These are phyloP conservation scores for Sipunculus nudus DNA, from an alignment of 2,888 invertebrate species.

Conservation along the genomic window DNA sequence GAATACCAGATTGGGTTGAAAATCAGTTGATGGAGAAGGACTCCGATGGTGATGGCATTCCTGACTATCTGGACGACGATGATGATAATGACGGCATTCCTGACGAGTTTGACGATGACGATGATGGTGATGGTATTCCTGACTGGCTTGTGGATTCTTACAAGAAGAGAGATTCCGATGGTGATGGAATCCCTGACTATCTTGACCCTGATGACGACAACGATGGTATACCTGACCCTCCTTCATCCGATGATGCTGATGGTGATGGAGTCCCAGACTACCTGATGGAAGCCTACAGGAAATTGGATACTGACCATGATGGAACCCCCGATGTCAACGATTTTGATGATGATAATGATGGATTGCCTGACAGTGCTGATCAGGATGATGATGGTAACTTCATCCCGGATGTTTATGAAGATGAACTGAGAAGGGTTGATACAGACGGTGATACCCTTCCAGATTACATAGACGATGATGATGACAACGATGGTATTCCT, in stretches of 20 bases:
- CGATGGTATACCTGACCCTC: slow-evolving; percentile 35
- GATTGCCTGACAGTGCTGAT: slow-evolving; percentile 19
- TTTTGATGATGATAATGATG: slow-evolving; percentile 31
- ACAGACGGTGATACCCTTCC: slow-evolving; percentile 54
- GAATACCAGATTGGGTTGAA: slow-evolving; percentile 37
- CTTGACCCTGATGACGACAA: slow-evolving; percentile 36
- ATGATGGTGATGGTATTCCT: slow-evolving; percentile 48
- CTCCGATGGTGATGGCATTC: slow-evolving; percentile 47
- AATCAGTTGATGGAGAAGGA: slow-evolving; percentile 49
- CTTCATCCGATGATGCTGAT: slow-evolving; percentile 41
- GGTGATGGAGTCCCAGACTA: slow-evolving; percentile 17
- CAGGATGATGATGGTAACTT: slow-evolving; percentile 55
- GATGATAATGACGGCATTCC: slow-evolving; percentile 57
- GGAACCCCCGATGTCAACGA: slow-evolving; percentile 46
- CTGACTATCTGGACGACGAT: slow-evolving; percentile 39
- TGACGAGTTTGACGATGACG: slow-evolving; percentile 49
- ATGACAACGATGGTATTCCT: slow-evolving; percentile 56
- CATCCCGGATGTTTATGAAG: slow-evolving; percentile 54
- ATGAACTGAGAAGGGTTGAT: too few species aligned
- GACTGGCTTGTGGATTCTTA: slow-evolving; percentile 38
- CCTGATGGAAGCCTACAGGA: slow-evolving; percentile 30
- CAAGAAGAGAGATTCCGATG: slow-evolving; percentile 41
- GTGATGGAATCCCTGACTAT: slow-evolving; percentile 52
- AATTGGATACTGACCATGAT: slow-evolving; percentile 38
- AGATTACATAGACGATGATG: slow-evolving; percentile 52